Conservation (phyloP, 2,113 vertebrate species). For the Melospiza melodia region DNA sequence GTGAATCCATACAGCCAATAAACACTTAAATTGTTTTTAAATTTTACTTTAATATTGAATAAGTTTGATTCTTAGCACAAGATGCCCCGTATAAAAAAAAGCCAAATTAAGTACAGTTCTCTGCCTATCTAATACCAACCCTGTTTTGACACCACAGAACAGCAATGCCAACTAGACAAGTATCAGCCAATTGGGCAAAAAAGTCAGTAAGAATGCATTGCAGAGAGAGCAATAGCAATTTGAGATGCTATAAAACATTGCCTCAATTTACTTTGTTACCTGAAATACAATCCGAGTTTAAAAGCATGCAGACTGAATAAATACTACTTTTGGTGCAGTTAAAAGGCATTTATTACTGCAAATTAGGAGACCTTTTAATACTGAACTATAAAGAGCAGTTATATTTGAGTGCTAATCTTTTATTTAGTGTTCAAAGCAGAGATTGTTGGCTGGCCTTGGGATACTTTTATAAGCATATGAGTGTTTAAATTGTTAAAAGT, state of each 20-base stretch:
- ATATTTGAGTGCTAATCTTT: conserved; percentile 15
- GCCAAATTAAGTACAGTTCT: conserved; percentile 14
- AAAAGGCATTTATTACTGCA: conserved; percentile 6
- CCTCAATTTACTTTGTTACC: conserved; percentile 26
- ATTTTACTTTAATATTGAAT: neutral
- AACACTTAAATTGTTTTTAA: neutral
- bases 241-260: neutral
- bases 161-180: conserved; percentile 18
- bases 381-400: conserved; percentile 25
- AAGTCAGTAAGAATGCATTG: conserved; percentile 6
- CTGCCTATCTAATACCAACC: conserved; percentile 14
- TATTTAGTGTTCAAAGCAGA: conserved; percentile 57
- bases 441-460: conserved; percentile 35
- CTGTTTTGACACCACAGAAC: neutral
- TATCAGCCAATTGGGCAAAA: neutral
- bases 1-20: conserved; percentile 43
- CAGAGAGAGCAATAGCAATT: conserved; percentile 21
- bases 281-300: conserved; percentile 63
- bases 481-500: conserved; percentile 50
- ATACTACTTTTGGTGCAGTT: conserved; percentile 43
- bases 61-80: conserved; percentile 30
- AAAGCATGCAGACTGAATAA: conserved; percentile 62
- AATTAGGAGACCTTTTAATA: conserved; percentile 40
- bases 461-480: conserved; percentile 43
- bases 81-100: conserved; percentile 19